A percentile compares a stretch with the other conserved stretches of the same genome.
Evolutionary conservation across 2,797 vertebrate genomes (phyloP).

Genomic region (Etheostoma nigrum): DNA sequence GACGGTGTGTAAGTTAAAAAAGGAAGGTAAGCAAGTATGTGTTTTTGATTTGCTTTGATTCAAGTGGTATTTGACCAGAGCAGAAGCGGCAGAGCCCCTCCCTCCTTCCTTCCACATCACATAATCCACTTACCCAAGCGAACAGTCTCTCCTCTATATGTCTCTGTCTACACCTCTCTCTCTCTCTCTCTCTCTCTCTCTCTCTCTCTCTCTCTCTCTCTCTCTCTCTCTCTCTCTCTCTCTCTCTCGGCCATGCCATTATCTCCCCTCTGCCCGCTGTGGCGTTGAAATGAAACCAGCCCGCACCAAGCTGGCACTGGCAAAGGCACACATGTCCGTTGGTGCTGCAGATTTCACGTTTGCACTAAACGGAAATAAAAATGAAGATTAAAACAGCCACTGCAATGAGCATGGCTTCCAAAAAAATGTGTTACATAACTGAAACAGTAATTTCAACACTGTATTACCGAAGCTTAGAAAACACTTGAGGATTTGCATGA

Average conservation of each 20-base stretch:
- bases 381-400: constrained; percentile 31
- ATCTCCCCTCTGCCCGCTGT: constrained; percentile 68
- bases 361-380: constrained; percentile 26
- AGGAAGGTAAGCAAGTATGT: background rate
- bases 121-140: constrained; percentile 70
- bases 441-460: constrained; percentile 44
- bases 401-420: constrained; percentile 16
- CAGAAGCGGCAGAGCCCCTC: constrained; percentile 39
- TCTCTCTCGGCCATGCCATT: constrained; percentile 60
- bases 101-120: constrained; percentile 46
- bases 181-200: background rate
- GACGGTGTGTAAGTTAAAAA: constrained; percentile 26
- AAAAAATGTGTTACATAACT: constrained; percentile 52
- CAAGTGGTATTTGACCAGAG: constrained; percentile 48
- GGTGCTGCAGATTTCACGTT: constrained; percentile 44
- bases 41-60: constrained; percentile 44
- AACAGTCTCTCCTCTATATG: constrained; percentile 54
- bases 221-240: constrained; percentile 6
- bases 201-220: constrained; percentile 34
- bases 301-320: constrained; percentile 67
- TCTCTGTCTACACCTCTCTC: constrained; percentile 37
- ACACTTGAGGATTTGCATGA: constrained; percentile 45
- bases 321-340: constrained; percentile 41
- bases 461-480: constrained; percentile 31
- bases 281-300: constrained; percentile 68